These are phyloP conservation scores for Rhombomys opimus DNA, from an alignment of 2,113 vertebrate genomes.

Conservation along the genomic window DNA sequence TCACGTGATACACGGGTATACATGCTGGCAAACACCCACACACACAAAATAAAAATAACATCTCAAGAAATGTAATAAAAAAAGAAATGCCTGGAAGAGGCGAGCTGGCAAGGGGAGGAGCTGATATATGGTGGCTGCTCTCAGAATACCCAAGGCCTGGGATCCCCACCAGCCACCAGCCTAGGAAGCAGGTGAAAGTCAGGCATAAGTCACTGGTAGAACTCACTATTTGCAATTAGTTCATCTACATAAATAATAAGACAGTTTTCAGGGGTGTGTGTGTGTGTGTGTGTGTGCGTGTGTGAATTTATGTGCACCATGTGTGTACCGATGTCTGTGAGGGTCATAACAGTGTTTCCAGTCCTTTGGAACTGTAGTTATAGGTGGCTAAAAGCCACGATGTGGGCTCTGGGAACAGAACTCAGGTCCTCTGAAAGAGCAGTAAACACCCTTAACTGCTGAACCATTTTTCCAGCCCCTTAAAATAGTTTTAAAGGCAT, in stretches of 20 bases:
- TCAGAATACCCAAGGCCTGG: neutral
- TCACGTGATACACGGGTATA: neutral
- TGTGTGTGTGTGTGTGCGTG: neutral
- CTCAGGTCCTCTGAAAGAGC: too few relatives aligned
- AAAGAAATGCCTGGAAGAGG: neutral
- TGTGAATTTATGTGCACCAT: neutral
- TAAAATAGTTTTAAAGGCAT: neutral
- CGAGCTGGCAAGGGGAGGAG: too few relatives aligned
- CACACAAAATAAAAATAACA: neutral
- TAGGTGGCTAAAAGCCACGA: neutral
- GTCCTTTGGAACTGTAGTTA: neutral
- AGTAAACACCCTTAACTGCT: neutral
- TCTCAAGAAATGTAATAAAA: neutral
- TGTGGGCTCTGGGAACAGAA: neutral
- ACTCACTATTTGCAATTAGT: neutral
- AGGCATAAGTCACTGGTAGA: neutral
- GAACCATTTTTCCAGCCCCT: neutral
- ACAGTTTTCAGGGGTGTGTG: neutral
- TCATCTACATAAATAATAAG: neutral
- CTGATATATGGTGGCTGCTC: accelerated
- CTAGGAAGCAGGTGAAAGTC: neutral
- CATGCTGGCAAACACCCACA: neutral
- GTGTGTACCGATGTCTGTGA: neutral
- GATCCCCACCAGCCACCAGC: neutral
- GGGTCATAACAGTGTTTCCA: neutral